Base-by-base conservation (phyloP, 2,113 vertebrate species). In the Alethe castanea region DNA sequence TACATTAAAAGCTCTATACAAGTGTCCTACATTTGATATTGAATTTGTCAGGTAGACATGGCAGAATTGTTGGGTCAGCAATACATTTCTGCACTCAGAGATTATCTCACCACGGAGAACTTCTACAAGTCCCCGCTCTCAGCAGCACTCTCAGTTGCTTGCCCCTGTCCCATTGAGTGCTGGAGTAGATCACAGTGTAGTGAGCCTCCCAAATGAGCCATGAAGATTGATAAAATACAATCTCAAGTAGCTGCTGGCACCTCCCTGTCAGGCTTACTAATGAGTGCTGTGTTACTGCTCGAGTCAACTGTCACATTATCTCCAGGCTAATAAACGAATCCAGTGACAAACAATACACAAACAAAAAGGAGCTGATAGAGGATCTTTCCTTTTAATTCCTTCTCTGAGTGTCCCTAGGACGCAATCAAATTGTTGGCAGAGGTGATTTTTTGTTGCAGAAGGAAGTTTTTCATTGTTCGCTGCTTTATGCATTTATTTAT, bases 291-390 rank as follows among this genome's bases (percentile, higher is more conserved):
- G 96, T 96, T 97, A 96, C 95, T 96, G 92, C 95, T 97, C 45
- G 94, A 98, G 93, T 97, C 97, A 98, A 97, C 95, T 97, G 97
- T 97, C 97, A 97, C 97, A 97, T 98, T 98, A 97, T 97, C 97
- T 97, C 94, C 94, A 86, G 92, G 94, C 96, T 98, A 97, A 97
- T 97, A 98, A 97, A 98, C 76, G 11, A 80, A 96, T 96, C 80
- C 91, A 91, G 93, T 96, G 95, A 96, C 95, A 98, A 98, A 98
- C 92, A 97, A 95, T 94, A 92, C 50, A 96, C 93, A 97, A 97
- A 92, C 85, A 96, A 96, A 97, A 96, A 95, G 81, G 59, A 94
- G 84, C 81, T 94, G 96, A 97, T 92, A 97, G 95, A 93, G 76
- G 82, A 97, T 95, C 95, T 95, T 96, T 96, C 82, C 94, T 95